phyloP scores from a whole-genome alignment of 1,140 invertebrate species.

The Eubasilissa regina region DNA sequence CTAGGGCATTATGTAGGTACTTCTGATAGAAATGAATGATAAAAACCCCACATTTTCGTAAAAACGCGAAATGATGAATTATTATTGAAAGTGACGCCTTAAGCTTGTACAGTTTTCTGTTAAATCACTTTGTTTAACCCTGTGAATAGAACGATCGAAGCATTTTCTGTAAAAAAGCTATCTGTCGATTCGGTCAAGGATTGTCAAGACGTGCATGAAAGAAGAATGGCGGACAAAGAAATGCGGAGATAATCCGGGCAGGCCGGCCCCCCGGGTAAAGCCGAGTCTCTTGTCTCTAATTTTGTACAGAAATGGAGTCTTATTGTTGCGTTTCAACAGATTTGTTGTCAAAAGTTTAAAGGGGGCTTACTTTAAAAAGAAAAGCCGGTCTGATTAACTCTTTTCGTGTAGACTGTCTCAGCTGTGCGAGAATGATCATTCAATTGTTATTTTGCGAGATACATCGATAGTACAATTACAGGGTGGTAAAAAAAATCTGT shows the following conservation, averaged over 20 bases:
- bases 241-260: background rate
- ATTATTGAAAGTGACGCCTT: too few relatives aligned
- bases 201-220: background rate
- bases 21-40: too few relatives aligned
- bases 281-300: conserved; percentile 11
- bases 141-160: background rate
- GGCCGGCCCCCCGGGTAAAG: background rate
- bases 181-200: conserved; percentile 1
- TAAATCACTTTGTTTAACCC: too few relatives aligned
- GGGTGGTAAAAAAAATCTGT: too few relatives aligned
- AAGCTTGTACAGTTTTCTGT: too few relatives aligned
- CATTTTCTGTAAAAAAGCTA: background rate
- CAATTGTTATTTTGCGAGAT: too few relatives aligned
- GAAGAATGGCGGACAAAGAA: conserved; percentile 7
- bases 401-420: background rate
- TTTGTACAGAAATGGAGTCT: conserved; percentile 24
- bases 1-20: too few relatives aligned
- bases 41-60: too few relatives aligned
- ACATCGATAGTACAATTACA: too few relatives aligned
- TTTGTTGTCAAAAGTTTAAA: conserved; percentile 30
- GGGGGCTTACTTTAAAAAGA: conserved; percentile 3
- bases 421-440: too few relatives aligned
- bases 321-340: conserved; percentile 34
- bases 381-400: background rate
- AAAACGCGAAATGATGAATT: too few relatives aligned